A percentile compares a stretch with the other conserved stretches of the same genome.
phyloP scores from a whole-genome alignment of 2,888 invertebrate genomes.

The Stegana nigrithorax region DNA sequence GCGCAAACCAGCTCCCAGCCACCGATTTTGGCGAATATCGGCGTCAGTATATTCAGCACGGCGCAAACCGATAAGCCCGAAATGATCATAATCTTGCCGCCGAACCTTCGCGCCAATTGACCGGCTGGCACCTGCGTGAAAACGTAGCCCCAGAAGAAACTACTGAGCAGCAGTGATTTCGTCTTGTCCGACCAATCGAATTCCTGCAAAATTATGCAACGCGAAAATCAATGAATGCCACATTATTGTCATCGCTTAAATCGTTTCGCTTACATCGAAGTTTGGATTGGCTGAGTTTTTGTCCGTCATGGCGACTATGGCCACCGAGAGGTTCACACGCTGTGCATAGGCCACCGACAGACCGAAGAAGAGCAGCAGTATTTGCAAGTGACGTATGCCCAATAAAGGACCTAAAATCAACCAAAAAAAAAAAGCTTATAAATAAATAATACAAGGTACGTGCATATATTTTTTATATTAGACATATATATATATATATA shows the following conservation, averaged over 20 bases:
- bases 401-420: constrained; percentile 50
- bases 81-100: constrained; percentile 75
- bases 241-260: not conserved
- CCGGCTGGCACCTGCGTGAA: constrained; percentile 76
- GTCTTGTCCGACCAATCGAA: constrained; percentile 72
- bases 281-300: constrained; percentile 56
- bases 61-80: constrained; percentile 74
- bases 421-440: not conserved
- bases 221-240: not conserved
- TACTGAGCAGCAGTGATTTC: constrained; percentile 73
- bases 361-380: constrained; percentile 73
- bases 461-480: too few species aligned
- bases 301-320: constrained; percentile 81
- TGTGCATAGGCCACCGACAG: constrained; percentile 75
- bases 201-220: constrained; percentile 67
- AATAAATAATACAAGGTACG: not conserved
- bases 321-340: constrained; percentile 78
- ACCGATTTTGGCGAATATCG: constrained; percentile 75
- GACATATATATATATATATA: too few species aligned
- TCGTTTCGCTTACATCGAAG: constrained; percentile 54
- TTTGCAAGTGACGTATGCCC: constrained; percentile 76
- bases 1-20: constrained; percentile 74
- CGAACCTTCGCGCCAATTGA: constrained; percentile 77
- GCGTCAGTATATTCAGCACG: constrained; percentile 76
- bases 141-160: constrained; percentile 79